A percentile compares a stretch with the other conserved stretches of the same genome.
Evolutionary conservation across 2,888 invertebrate species (phyloP).

Genomic region (Melitaea athalia): DNA sequence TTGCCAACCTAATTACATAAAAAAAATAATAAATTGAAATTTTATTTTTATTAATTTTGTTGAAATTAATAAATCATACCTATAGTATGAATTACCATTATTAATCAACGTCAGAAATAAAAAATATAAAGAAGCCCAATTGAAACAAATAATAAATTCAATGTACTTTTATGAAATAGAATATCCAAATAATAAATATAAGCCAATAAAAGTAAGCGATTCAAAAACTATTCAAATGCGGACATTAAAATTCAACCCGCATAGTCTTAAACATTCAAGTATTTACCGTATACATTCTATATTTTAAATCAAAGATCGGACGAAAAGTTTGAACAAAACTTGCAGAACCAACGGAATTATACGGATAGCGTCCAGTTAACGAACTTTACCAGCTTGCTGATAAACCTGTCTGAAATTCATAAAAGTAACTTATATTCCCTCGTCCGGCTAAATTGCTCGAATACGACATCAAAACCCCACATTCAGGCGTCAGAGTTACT

Average conservation of each 20-base stretch:
- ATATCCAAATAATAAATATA: not conserved
- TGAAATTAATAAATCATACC: too few relatives aligned
- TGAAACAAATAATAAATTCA: not conserved
- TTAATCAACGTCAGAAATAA: too few relatives aligned
- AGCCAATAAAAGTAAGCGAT: not conserved
- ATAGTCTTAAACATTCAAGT: not conserved
- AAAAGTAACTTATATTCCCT: constrained; percentile 11
- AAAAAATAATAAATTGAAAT: too few relatives aligned
- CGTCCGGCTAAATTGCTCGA: not conserved
- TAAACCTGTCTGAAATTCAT: constrained; percentile 16
- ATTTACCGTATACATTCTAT: not conserved
- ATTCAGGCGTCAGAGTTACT: not conserved
- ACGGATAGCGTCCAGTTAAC: constrained; percentile 9
- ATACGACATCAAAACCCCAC: constrained; percentile 6
- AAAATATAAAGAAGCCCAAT: not conserved
- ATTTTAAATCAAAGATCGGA: constrained; percentile 5
- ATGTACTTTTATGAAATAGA: not conserved
- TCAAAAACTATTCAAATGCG: not conserved
- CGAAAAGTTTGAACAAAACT: constrained; percentile 4
- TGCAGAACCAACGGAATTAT: constrained; percentile 3
- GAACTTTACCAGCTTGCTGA: constrained; percentile 5
- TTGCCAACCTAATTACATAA: too few relatives aligned
- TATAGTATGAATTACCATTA: too few relatives aligned
- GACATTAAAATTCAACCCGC: not conserved
- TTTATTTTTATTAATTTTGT: too few relatives aligned